Base-by-base conservation (phyloP, 2,113 vertebrate genomes). In the Leiothrix lutea region DNA sequence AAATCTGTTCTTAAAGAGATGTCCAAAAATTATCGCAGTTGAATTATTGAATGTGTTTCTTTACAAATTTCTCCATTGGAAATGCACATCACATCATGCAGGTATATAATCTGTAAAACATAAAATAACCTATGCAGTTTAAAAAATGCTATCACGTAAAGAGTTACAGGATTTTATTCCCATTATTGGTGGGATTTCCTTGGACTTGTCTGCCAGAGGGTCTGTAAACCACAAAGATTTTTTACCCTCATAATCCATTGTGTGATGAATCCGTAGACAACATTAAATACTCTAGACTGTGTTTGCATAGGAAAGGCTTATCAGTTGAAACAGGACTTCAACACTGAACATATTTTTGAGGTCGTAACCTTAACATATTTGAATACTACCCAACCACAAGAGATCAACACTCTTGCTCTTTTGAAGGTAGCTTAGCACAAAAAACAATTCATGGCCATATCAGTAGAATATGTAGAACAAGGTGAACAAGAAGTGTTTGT, bases 281-380 rank as follows among this genome's bases (percentile, higher is more conserved):
- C 19, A 47, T 26, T 51, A 14, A 45, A 16, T 35, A 19, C 9
- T 80, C 56, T 44, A 65, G 73, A 65, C 24, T 42, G 8, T 31
- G 28, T 51, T 60, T 86, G 20, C 8, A 10, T 54, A 35, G 4
- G 1, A 29, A 57, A 75, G 9, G 11, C 1, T 29, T 48, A 62
- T 26, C 13, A 19, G 3, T 64, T 62, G 19, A 58, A 71, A 80
- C 12, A 42, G 17, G 36, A 48, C 8, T 48, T 80, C 56, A 67
- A 48, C 14, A 50, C 3, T 4, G 24, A 72, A 72, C 3, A 6
- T 53, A 78, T 31, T 64, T 88, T 64, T 77, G 29, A 54, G 5
- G 19, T 17, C 0, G 0, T 47, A 80, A n/a, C 31, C 6, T 56
- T 66, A 80, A 58, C 5, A 5, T 25, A 58, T 45, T 72, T 54